phyloP scores from a whole-genome alignment of 2,797 vertebrate species.

The Prunella strophiata region DNA sequence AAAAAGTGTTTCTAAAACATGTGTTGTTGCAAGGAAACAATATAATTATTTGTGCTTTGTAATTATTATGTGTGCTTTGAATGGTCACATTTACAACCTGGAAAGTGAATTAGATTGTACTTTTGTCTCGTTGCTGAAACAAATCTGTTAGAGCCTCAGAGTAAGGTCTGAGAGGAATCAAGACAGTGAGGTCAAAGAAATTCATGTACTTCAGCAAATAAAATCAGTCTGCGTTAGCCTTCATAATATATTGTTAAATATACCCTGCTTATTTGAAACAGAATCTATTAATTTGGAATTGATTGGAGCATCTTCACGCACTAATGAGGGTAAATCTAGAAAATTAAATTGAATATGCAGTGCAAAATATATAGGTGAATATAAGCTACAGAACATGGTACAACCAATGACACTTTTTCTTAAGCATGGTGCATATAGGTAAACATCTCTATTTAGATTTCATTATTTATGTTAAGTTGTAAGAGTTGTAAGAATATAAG shows the following conservation, averaged over 20 bases:
- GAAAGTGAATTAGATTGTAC: background rate
- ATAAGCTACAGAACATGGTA: background rate
- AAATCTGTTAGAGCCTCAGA: background rate
- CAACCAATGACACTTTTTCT: background rate
- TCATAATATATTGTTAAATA: slow-evolving; percentile 7
- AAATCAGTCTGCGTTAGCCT: background rate
- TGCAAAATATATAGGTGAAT: background rate
- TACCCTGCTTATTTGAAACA: background rate
- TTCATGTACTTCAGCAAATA: background rate
- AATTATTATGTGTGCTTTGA: background rate
- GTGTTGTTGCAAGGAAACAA: background rate
- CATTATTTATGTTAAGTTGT: background rate
- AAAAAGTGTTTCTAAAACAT: background rate
- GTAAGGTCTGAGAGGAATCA: background rate
- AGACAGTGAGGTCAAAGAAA: background rate
- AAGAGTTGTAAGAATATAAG: background rate
- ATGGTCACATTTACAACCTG: background rate
- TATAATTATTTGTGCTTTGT: background rate
- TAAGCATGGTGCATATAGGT: background rate
- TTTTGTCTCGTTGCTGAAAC: slow-evolving; percentile 11
- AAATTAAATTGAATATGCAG: slow-evolving; percentile 42
- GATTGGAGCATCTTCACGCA: slow-evolving; percentile 32
- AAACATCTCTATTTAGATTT: background rate
- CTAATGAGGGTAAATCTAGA: slow-evolving; percentile 40
- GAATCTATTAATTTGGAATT: slow-evolving; percentile 39